Evolutionary conservation across 2,797 vertebrate genomes (phyloP).

Genomic region (Catostomus latipinnis): DNA sequence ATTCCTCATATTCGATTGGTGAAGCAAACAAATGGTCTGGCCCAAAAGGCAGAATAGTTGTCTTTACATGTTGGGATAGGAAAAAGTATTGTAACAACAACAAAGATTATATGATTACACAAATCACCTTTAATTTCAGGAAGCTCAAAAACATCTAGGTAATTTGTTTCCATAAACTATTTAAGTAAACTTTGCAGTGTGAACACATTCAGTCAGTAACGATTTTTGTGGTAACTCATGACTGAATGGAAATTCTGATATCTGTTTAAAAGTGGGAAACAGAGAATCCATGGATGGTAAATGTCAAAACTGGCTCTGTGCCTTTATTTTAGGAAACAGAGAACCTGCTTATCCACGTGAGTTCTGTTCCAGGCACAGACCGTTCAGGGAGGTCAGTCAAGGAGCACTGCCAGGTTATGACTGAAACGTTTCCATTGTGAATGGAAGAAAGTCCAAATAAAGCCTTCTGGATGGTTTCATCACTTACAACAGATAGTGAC

Average conservation of each 20-base stretch:
- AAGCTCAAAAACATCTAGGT: neutral
- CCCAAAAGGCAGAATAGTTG: no score
- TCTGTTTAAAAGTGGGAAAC: constrained; percentile 10
- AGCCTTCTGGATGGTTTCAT: constrained; percentile 30
- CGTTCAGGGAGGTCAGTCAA: constrained; percentile 42
- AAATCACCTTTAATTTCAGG: neutral
- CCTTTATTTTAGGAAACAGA: constrained; percentile 21
- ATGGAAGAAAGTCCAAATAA: constrained; percentile 50
- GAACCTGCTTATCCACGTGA: constrained; percentile 33
- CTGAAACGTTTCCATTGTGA: constrained; percentile 55
- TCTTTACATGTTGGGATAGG: no score
- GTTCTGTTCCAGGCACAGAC: constrained; percentile 28
- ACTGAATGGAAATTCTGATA: constrained; percentile 16
- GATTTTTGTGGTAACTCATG: neutral
- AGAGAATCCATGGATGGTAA: neutral
- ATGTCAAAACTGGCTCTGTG: neutral
- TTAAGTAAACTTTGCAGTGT: neutral
- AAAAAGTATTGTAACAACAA: no score
- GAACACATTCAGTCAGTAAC: neutral
- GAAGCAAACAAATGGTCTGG: no score
- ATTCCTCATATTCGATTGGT: no score
- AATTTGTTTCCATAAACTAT: neutral
- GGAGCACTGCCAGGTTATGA: constrained; percentile 55
- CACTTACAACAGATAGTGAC: constrained; percentile 21
- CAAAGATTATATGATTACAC: neutral